Evolutionary conservation across 2,888 invertebrate species (phyloP).

Genomic region (Melinaea marsaeus): DNA sequence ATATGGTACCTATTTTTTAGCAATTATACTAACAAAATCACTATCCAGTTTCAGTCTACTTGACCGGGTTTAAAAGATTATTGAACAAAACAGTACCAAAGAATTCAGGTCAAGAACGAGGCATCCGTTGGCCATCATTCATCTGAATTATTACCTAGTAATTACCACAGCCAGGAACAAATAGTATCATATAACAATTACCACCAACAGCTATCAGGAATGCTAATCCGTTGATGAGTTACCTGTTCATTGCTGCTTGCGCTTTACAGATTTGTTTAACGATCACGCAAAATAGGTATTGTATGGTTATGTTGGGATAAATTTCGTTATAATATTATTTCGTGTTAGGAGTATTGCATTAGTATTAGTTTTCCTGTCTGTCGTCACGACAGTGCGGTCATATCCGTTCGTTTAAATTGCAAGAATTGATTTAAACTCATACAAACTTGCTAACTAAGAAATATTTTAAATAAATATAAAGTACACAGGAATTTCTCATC

Average conservation of each 20-base stretch:
- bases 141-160: conserved; percentile 28
- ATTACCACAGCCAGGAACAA: conserved; percentile 22
- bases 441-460: not conserved
- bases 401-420: conserved; percentile 18
- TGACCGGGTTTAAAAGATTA: conserved; percentile 14
- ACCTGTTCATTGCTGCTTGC: conserved; percentile 5
- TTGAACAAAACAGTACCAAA: conserved; percentile 1
- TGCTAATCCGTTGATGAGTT: not conserved
- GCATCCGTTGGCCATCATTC: conserved; percentile 24
- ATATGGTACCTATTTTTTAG: not conserved
- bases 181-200: conserved; percentile 21
- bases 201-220: not conserved
- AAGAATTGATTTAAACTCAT: conserved; percentile 1
- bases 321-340: not conserved
- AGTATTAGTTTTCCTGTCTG: conserved; percentile 29
- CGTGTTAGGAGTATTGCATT: conserved; percentile 24
- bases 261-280: not conserved
- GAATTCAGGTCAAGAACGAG: conserved; percentile 27
- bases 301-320: not conserved
- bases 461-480: not conserved
- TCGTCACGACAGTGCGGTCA: conserved; percentile 23
- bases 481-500: too few species aligned
- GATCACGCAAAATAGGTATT: not conserved
- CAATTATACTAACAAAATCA: not conserved
- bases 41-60: not conserved